Percentiles rank a stretch among this genome's conserved stretches.
Conservation (phyloP, 1,140 invertebrate species). For the Hylaeus volcanicus region DNA sequence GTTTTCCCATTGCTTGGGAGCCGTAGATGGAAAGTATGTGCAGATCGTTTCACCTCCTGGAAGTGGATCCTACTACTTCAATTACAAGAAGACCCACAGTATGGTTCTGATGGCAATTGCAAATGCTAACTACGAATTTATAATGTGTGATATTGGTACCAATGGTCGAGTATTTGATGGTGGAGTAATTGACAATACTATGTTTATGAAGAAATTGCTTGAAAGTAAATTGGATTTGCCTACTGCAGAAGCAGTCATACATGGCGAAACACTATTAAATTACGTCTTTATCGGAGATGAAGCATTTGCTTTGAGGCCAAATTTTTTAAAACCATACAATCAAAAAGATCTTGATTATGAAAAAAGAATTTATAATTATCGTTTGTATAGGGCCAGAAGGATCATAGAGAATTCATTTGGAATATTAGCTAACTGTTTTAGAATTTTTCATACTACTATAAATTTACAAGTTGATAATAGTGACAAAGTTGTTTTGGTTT, state of each 20-base stretch:
- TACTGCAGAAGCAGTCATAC: not conserved
- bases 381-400: constrained; percentile 71
- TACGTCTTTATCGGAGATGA: not conserved
- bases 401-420: constrained; percentile 78
- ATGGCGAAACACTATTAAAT: not conserved
- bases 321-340: not conserved
- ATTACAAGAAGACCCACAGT: not conserved
- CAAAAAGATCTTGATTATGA: constrained; percentile 38
- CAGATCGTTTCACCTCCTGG: not conserved
- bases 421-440: constrained; percentile 59
- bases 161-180: not conserved
- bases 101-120: not conserved
- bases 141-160: not conserved
- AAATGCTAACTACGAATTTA: not conserved
- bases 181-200: not conserved
- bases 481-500: not conserved
- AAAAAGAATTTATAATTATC: constrained; percentile 75
- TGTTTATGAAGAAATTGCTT: not conserved
- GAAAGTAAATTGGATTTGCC: not conserved
- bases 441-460: not conserved
- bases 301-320: not conserved
- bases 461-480: not conserved
- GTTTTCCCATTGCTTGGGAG: not conserved
- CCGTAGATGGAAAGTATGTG: not conserved
- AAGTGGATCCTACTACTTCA: too few relatives aligned